Base-by-base conservation (phyloP, 2,797 vertebrate genomes). In the Lycodopsis pacificus region DNA sequence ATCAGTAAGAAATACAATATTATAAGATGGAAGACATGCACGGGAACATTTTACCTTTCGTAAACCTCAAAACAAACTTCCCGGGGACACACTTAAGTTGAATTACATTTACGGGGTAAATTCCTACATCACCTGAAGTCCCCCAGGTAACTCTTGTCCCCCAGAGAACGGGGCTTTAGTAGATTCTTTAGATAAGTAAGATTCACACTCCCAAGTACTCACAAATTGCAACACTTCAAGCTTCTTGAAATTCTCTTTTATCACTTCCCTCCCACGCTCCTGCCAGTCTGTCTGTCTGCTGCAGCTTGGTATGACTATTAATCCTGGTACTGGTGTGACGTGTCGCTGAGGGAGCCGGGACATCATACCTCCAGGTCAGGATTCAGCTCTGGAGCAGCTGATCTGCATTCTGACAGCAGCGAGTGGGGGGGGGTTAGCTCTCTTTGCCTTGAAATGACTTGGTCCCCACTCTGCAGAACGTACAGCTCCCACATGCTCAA, bases 281-380 rank as follows among this genome's bases (percentile, higher is more conserved):
- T 64, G 30, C 17, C 77, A 36, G 13, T 14, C 51, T 48, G 68
- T 36, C 51, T 58, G 10, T 42, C 66, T 40, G 67, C 58, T 58
- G 54, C 65, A 69, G 56, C 68, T 46, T 2, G 44, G 30, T 30
- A 58, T 79, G 44, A 79, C 80, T 49, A 80, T 83, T 73, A 85
- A 58, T 71, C 76, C 40, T 22, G 46, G 38, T 53, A 3, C 36
- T 20, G 44, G 59, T 27, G 65, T 34, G 65, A 76, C 67, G 56
- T 73, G 72, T 25, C 58, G 65, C 71, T 46, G 74, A 25, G 53
- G 40, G 73, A 82, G 77, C 46, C 0, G 20, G 15, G 72, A 72
- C 72, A 77, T 83, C 62, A 22, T n/a, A 36, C 53, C 57, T 63
- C 17, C 72, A 71, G 80, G 84, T 84, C 80, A 68, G 2, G 17